Conservation (phyloP, 2,113 vertebrate genomes). For the Jaculus jaculus region DNA sequence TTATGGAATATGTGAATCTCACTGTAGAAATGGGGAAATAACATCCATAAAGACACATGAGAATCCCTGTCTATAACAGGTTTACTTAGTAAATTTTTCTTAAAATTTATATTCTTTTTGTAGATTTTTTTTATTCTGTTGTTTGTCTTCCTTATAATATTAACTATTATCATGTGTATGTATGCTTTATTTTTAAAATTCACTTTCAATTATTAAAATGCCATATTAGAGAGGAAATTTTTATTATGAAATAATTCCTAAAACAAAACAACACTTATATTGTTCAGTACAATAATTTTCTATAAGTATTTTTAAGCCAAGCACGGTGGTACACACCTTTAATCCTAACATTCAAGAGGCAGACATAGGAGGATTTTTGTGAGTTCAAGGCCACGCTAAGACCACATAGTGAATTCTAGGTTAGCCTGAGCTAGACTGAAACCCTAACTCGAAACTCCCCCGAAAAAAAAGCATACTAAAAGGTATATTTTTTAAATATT, state of each 20-base stretch:
- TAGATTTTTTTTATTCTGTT: background rate
- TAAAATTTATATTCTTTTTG: background rate
- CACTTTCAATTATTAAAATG: background rate
- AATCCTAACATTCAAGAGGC: too few relatives aligned
- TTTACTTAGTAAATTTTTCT: background rate
- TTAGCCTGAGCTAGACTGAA: too few relatives aligned
- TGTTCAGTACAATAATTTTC: background rate
- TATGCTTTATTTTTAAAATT: background rate
- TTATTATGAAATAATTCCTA: background rate
- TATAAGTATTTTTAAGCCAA: too few relatives aligned
- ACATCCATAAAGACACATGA: accelerated
- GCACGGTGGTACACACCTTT: too few relatives aligned
- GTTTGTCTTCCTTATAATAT: background rate
- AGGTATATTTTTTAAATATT: too few relatives aligned
- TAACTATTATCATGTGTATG: background rate
- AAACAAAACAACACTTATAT: background rate
- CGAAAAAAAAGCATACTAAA: too few relatives aligned
- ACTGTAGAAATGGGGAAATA: background rate
- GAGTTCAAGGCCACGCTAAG: too few relatives aligned
- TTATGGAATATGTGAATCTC: background rate
- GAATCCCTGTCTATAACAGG: background rate
- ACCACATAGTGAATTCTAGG: too few relatives aligned
- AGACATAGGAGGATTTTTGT: too few relatives aligned
- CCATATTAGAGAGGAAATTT: background rate
- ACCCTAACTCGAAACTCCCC: too few relatives aligned